Conservation (phyloP, 2,888 invertebrate genomes). For the Pecten maximus region DNA sequence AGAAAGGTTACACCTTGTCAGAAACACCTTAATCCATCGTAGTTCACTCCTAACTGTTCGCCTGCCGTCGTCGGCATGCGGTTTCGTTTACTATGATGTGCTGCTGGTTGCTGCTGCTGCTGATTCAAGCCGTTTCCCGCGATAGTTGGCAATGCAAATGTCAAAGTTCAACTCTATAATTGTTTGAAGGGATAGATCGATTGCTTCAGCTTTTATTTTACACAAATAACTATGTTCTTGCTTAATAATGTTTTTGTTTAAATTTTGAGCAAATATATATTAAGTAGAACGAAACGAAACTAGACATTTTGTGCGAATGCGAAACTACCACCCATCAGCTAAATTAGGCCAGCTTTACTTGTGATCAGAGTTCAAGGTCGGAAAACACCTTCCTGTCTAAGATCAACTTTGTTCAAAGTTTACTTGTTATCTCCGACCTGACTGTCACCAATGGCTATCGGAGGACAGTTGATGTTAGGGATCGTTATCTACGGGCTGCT, state of each 20-base stretch:
- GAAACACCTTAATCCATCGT: conserved; percentile 35
- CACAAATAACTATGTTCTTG: not conserved
- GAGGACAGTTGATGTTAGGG: conserved; percentile 42
- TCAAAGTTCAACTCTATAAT: not conserved
- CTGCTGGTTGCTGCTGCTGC: not conserved
- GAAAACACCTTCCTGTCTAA: conserved; percentile 25
- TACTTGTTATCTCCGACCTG: conserved; percentile 28
- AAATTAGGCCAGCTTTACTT: not conserved
- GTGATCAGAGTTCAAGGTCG: conserved; percentile 26
- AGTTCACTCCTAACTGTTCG: conserved; percentile 3
- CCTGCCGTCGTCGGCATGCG: conserved; percentile 18
- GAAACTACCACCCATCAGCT: not conserved
- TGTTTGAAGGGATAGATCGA: not conserved
- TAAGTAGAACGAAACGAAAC: not conserved
- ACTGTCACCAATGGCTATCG: conserved; percentile 48
- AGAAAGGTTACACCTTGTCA: conserved; percentile 35
- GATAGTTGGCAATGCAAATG: conserved; percentile 17
- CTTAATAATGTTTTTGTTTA: not conserved
- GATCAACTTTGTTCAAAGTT: conserved; percentile 17
- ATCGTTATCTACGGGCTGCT: conserved; percentile 51
- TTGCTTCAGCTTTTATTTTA: not conserved
- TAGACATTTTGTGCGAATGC: not conserved
- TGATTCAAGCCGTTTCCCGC: conserved; percentile 35
- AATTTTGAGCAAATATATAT: not conserved
- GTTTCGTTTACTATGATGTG: conserved; percentile 27